Evolutionary conservation across 1,140 invertebrate species (phyloP).

Genomic region (Reticulitermes speratus): DNA sequence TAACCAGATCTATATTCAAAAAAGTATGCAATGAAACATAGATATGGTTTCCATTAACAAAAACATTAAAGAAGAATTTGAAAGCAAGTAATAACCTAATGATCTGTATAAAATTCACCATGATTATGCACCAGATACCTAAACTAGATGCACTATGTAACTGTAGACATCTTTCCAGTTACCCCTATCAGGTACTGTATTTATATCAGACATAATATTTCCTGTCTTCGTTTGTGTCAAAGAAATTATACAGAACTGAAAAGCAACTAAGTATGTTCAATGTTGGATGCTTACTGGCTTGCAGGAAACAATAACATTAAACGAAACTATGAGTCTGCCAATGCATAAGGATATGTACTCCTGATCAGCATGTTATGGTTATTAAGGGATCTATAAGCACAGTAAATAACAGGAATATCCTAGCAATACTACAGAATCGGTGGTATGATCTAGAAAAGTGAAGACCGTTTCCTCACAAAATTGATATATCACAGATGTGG

Average conservation of each 20-base stretch:
- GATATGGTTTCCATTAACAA: background rate
- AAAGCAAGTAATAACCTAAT: background rate
- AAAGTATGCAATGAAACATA: background rate
- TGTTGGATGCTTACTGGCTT: background rate
- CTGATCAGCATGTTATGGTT: background rate
- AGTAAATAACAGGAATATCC: background rate
- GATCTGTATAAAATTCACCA: background rate
- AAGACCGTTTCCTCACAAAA: background rate
- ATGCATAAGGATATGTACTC: background rate
- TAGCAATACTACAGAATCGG: conserved; percentile 4
- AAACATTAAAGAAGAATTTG: background rate
- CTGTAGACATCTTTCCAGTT: background rate
- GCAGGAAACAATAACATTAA: background rate
- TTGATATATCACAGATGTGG: conserved; percentile 5
- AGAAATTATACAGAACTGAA: background rate
- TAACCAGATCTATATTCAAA: conserved; percentile 9
- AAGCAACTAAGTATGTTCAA: background rate
- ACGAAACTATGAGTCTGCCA: background rate
- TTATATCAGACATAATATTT: background rate
- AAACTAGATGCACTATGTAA: background rate
- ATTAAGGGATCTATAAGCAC: background rate
- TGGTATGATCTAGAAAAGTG: conserved; percentile 6
- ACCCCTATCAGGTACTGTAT: conserved; percentile 15
- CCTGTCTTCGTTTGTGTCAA: background rate
- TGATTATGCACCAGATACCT: background rate